Evolutionary conservation across 2,888 invertebrate genomes (phyloP).

Genomic region (Chironomus tentans): DNA sequence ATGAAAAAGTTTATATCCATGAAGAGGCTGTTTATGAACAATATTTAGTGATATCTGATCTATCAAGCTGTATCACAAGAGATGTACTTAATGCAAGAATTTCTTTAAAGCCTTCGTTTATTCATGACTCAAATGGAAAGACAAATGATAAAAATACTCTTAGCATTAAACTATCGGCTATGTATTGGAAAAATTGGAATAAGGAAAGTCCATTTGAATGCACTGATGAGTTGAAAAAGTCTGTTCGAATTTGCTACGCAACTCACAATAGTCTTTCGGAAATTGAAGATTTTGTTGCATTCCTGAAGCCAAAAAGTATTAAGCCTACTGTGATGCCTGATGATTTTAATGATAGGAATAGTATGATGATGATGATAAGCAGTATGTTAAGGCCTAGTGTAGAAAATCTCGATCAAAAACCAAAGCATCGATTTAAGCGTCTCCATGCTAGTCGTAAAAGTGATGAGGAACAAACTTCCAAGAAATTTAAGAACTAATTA

Average conservation of each 20-base stretch:
- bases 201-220: background rate
- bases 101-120: background rate
- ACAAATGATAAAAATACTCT: background rate
- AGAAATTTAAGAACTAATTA: too few species aligned
- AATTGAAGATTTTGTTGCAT: background rate
- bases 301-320: slow-evolving; percentile 2
- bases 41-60: slow-evolving; percentile 3
- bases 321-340: background rate
- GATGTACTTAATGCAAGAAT: background rate
- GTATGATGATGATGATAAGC: too few species aligned
- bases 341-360: background rate
- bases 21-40: slow-evolving; percentile 4
- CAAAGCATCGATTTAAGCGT: too few species aligned
- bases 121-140: background rate
- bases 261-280: slow-evolving; percentile 9
- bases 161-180: slow-evolving; percentile 8
- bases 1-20: background rate
- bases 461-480: too few species aligned
- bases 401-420: too few species aligned
- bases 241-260: slow-evolving; percentile 1
- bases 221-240: background rate
- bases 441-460: too few species aligned
- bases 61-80: background rate
- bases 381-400: too few species aligned
- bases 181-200: slow-evolving; percentile 4